These are phyloP conservation scores for Phoxinus phoxinus DNA, from an alignment of 2,113 vertebrate genomes.

Conservation along the genomic window DNA sequence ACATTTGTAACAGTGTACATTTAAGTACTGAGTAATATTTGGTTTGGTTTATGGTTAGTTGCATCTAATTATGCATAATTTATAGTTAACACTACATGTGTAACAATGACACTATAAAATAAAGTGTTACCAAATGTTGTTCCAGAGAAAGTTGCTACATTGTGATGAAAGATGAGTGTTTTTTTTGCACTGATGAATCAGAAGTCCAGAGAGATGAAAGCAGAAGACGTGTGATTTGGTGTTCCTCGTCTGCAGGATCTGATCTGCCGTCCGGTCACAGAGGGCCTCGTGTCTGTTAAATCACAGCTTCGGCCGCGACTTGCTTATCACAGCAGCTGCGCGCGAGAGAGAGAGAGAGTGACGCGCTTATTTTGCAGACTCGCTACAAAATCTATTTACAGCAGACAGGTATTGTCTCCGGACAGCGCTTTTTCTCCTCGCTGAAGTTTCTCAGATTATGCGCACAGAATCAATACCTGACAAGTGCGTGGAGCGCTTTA, in stretches of 20 bases:
- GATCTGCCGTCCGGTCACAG: conserved; percentile 51
- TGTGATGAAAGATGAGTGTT: not conserved
- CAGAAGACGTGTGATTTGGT: no score
- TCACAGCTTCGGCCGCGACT: conserved; percentile 45
- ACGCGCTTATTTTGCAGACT: conserved; percentile 29
- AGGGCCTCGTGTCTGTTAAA: conserved; percentile 53
- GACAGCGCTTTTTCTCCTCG: not conserved
- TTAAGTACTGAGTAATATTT: no score
- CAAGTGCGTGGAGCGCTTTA: conserved; percentile 45
- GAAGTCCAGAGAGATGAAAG: not conserved
- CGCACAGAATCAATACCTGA: conserved; percentile 58
- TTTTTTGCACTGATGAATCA: not conserved
- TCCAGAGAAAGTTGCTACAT: not conserved
- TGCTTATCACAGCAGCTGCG: conserved; percentile 59
- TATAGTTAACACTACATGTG: no score
- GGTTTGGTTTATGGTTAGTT: no score
- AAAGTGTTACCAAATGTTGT: no score
- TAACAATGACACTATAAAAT: no score
- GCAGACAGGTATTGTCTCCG: conserved; percentile 52
- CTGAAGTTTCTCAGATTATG: conserved; percentile 46
- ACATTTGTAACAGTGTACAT: no score
- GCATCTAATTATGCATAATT: no score
- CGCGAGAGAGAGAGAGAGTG: conserved; percentile 3
- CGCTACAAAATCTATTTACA: conserved; percentile 51
- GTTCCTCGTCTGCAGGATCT: no score